Conservation (phyloP, 1,140 invertebrate species). For the Ceratitis capitata region DNA sequence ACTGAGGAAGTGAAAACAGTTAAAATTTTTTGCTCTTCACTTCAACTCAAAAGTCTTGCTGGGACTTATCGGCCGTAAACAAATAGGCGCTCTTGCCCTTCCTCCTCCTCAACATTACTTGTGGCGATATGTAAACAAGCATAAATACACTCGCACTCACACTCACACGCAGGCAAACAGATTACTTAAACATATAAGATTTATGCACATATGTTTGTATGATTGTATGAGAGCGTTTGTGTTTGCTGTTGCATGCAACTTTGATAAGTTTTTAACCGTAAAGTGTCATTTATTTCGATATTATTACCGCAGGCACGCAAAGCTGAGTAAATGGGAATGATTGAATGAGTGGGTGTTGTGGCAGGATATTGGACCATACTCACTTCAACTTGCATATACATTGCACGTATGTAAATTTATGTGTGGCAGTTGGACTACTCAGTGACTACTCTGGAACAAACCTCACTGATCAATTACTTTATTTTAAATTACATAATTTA, state of each 20-base stretch:
- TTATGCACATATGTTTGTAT: not conserved
- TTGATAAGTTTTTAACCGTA: slow-evolving; percentile 42
- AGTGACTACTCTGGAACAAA: too few species aligned
- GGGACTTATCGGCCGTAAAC: not conserved
- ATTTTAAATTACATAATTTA: too few species aligned
- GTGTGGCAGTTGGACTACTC: too few species aligned
- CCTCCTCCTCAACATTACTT: not conserved
- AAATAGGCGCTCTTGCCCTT: not conserved
- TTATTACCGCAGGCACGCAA: slow-evolving; percentile 42
- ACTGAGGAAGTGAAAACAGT: not conserved
- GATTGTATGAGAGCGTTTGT: too few species aligned
- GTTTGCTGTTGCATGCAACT: not conserved
- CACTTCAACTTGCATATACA: not conserved
- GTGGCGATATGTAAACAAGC: not conserved
- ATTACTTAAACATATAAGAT: slow-evolving; percentile 4
- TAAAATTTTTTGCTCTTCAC: not conserved
- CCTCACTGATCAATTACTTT: too few species aligned
- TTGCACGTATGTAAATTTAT: too few species aligned
- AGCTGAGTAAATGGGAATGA: slow-evolving; percentile 15
- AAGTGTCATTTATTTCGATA: slow-evolving; percentile 43
- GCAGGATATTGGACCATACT: not conserved
- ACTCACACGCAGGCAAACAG: not conserved
- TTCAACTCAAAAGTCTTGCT: not conserved
- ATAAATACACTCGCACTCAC: not conserved
- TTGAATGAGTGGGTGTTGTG: not conserved